Evolutionary conservation across 2,888 invertebrate species (phyloP), one percentile per base, ranked within the genome.

Genomic region (Cataglyphis cursor): DNA sequence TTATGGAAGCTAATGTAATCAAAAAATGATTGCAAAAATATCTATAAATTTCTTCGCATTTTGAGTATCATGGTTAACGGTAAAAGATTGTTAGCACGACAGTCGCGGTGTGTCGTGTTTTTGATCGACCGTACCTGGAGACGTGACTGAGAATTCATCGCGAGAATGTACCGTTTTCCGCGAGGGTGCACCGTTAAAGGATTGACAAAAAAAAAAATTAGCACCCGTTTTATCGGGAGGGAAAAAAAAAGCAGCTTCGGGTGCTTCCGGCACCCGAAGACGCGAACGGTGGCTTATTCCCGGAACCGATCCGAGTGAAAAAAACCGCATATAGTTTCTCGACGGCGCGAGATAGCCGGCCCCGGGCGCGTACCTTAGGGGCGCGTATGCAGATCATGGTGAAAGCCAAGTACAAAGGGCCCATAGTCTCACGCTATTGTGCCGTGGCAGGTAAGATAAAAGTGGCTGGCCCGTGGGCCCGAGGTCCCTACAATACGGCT

Each of bases 371-470:
- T 65, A 70, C 35, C 51, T 18, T 85, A 92, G 89, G 93, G 92
- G 92, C 90, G 91, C 92, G 91, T 93, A 94, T 94, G 94, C 93
- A 94, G 94, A 94, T 94, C 89, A 89, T 89, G 90, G 90, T 89
- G 91, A 94, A 94, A 93, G 93, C 92, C 88, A 90, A 93, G 92
- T 93, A 94, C 94, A 94, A 94, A 94, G 91, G 94, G 91, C 89
- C 94, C 92, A 94, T 94, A 94, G 94, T 94, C 94, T 94, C 94
- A 94, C 94, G 94, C 93, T 94, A 94, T 94, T 94, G 94, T 94
- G 83, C 87, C 83, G 84, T 82, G 89, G 89, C 94, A 94, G 94
- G 94, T 94, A 94, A 94, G 93, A 94, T 94, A 94, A 94, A 94
- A 93, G 94, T 92, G 83, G 80, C 83, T 80, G 87, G 88, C 85